phyloP scores from a whole-genome alignment of 2,888 invertebrate genomes.

The Polia nebulosa region DNA sequence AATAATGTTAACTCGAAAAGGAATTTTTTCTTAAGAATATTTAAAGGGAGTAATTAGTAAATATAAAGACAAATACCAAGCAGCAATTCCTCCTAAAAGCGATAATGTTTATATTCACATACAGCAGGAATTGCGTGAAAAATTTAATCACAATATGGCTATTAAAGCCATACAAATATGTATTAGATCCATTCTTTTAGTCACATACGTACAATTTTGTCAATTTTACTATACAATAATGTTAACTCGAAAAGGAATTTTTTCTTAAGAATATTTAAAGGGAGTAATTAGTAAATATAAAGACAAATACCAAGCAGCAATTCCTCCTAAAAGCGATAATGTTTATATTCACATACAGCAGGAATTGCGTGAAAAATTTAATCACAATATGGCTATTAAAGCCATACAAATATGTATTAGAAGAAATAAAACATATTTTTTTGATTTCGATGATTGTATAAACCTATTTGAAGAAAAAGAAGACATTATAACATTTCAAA shows the following conservation, averaged over 20 bases:
- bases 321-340: not conserved
- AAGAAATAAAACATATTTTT: conserved; percentile 31
- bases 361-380: conserved; percentile 16
- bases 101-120: too few relatives aligned
- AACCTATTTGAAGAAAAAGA: conserved; percentile 25
- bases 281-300: conserved; percentile 2
- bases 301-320: conserved; percentile 4
- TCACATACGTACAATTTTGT: too few relatives aligned
- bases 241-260: conserved; percentile 11
- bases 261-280: conserved; percentile 17
- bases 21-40: too few relatives aligned
- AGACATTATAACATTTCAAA: conserved; percentile 40
- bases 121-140: too few relatives aligned
- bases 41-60: too few relatives aligned
- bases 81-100: too few relatives aligned
- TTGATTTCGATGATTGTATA: conserved; percentile 24
- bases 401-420: conserved; percentile 30
- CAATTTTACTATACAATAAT: conserved; percentile 3
- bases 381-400: conserved; percentile 15
- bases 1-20: too few relatives aligned
- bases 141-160: too few relatives aligned
- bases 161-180: too few relatives aligned
- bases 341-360: conserved; percentile 6
- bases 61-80: too few relatives aligned
- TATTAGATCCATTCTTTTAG: too few relatives aligned